These are phyloP conservation scores for Caracal caracal DNA, from an alignment of 2,113 vertebrate species.

Conservation along the genomic window DNA sequence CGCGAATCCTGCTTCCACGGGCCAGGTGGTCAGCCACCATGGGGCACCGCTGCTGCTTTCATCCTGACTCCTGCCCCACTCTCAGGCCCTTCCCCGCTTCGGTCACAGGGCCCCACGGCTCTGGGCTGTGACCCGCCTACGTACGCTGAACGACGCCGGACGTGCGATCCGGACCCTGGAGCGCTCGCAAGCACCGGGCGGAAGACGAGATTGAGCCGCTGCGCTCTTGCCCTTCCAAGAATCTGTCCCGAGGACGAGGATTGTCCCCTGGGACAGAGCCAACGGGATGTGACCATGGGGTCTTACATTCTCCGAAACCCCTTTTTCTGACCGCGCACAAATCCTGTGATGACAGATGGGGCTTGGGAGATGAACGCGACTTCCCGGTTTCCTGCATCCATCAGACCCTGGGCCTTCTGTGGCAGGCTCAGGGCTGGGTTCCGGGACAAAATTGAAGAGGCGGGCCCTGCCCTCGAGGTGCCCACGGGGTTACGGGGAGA, in stretches of 20 bases:
- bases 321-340: not conserved
- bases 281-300: not conserved
- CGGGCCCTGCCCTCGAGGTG: not conserved
- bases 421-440: not conserved
- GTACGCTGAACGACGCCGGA: not conserved
- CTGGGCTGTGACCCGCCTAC: not conserved
- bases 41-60: not conserved
- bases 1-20: not conserved
- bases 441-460: not conserved
- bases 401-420: not conserved
- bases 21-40: not conserved
- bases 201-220: not conserved
- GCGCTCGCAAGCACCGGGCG: not conserved
- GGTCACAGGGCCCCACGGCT: rapidly evolving
- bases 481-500: not conserved
- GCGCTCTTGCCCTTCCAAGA: not conserved
- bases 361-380: not conserved
- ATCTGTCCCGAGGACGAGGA: not conserved
- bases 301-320: not conserved
- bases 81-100: not conserved
- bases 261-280: not conserved
- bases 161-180: not conserved
- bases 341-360: not conserved
- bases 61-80: not conserved
- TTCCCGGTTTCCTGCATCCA: not conserved